Evolutionary conservation across 2,113 vertebrate genomes (phyloP), one percentile per base, ranked within the genome.

Genomic region (Panurus biarmicus): DNA sequence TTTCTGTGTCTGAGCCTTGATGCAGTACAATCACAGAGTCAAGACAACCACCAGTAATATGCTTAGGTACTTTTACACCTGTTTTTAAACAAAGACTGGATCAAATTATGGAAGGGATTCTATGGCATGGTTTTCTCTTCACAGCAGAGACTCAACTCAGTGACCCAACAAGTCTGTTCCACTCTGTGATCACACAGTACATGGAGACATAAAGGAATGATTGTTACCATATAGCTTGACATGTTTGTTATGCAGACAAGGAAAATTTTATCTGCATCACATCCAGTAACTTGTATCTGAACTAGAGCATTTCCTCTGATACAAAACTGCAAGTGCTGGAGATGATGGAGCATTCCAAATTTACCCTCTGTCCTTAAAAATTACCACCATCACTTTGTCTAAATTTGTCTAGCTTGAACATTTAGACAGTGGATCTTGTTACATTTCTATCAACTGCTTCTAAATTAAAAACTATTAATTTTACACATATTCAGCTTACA

Each of bases 11-110:
- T 78, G 44, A 67, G 47, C 23, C 21, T 56, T 44, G 48, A 51
- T 38, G 61, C 19, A 89, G 35, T 64, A 78, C 38, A 87, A 58
- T 31, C 47, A 73, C 18, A 86, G 44, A 81, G 61, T 29, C 51
- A 87, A 69, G 47, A 21, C 29, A 85, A 75, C 11, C 40, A 36
- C 7, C 40, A 44, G 31, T 16, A 89, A 78, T 45, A 78, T 1
- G 5, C 31, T 61, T 38, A 84, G 14, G 40, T 71, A 35, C n/a
- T 80, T 74, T 72, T 61, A 86, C 21, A 65, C 36, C 12, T 60
- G 69, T 57, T 92, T 81, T 78, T 75, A 82, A 82, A 89, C 10
- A 58, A 76, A 85, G 70, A 69, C 18, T 42, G 50, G 25, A 91
- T 69, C 36, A 53, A 58, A 85, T 88, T 73, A 58, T 56, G 14